Evolutionary conservation across 2,113 vertebrate genomes (phyloP), one percentile per base, ranked within the genome.

Genomic region (Lophotis ruficrista): DNA sequence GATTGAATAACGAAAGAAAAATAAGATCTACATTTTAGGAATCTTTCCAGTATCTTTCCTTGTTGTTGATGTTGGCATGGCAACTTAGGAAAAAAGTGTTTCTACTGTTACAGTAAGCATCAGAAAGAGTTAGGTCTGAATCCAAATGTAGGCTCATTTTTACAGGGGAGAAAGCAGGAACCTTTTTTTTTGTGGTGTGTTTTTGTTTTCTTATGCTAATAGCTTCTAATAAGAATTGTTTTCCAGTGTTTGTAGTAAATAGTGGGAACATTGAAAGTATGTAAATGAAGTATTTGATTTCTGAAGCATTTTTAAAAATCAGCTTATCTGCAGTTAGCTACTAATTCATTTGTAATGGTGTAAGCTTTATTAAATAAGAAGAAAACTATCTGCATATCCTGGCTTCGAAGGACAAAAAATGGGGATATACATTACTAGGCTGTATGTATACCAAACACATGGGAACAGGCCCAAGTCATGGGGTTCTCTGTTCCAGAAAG

Each of bases 1-100:
- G 83, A 53, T 69, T 92, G 90, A 93, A 65, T 45, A 91, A 77
- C 12, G 10, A 35, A 81, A 85, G 61, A 35, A 89, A 96, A 89
- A 72, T 45, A 43, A 83, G 41, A 43, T 94, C 71, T 73, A 94
- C 20, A 23, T 94, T 91, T 94, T 87, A 47, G 60, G 61, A 87
- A 41, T 76, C 47, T 87, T 71, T 86, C 72, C 24, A 79, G 54
- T 79, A 43, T 87, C 62, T 88, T 89, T 70, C 48, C 35, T 89
- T 17, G 4, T 83, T 96, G 97, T 94, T 94, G 37, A 64, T 83
- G 57, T 94, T 97, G 91, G 69, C 92, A 58, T 81, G 41, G 47
- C 48, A 80, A 71, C 72, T 31, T 68, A 82, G 30, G 51, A 25
- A 47, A 62, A 93, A 64, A 81, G 75, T 79, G 71, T 68, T 94